phyloP scores from a whole-genome alignment of 2,113 vertebrate species.

The Ondatra zibethicus region DNA sequence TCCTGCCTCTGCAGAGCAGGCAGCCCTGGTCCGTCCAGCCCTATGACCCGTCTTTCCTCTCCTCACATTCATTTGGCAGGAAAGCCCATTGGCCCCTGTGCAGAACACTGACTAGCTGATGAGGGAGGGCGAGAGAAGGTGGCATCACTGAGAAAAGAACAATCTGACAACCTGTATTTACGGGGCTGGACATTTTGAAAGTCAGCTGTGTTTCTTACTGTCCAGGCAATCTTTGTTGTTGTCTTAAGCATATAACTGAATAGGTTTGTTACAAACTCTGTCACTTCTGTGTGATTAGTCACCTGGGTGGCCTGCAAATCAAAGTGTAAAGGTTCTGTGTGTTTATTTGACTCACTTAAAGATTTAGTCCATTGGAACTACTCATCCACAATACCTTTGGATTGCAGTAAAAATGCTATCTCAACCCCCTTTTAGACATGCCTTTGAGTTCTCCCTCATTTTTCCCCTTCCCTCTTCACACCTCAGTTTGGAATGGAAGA shows the following conservation, averaged over 20 bases:
- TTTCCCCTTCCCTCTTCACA: not conserved
- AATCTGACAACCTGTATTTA: not conserved
- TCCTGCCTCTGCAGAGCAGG: constrained; percentile 72
- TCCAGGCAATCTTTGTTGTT: not conserved
- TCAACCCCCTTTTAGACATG: constrained; percentile 1
- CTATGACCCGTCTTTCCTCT: constrained; percentile 77
- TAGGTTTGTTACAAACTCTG: not conserved
- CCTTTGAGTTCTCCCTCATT: not conserved
- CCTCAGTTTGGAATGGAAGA: constrained; percentile 61
- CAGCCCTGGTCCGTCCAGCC: constrained; percentile 74
- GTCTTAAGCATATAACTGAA: not conserved
- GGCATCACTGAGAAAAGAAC: not conserved
- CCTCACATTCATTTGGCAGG: constrained; percentile 67
- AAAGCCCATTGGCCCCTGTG: constrained; percentile 70
- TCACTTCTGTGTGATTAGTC: constrained; percentile 42
- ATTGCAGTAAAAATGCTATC: not conserved
- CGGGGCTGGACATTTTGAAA: not conserved
- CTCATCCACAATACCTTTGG: not conserved
- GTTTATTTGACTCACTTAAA: constrained; percentile 74
- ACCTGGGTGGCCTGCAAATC: constrained; percentile 78
- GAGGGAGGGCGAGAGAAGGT: not conserved
- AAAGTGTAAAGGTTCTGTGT: constrained; percentile 80
- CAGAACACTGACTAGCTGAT: not conserved
- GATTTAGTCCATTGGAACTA: constrained; percentile 73
- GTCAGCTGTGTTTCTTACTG: constrained; percentile 5